A percentile compares a stretch with the other conserved stretches of the same genome.
Evolutionary conservation across 2,888 invertebrate species (phyloP).

Genomic region (Apotomis capreana): DNA sequence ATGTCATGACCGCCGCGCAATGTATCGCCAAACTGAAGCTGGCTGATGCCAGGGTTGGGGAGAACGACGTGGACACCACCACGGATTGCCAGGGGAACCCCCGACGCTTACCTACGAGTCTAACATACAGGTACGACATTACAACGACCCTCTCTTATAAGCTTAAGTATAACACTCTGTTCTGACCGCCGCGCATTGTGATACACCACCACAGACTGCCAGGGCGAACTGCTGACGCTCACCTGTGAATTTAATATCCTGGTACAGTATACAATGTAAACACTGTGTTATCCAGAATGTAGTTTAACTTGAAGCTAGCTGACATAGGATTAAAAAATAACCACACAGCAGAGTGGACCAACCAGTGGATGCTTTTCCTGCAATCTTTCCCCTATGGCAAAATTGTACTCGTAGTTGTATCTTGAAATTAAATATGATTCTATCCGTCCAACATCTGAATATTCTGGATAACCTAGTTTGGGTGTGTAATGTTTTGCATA

Average conservation of each 20-base stretch:
- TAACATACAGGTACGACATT: conserved; percentile 3
- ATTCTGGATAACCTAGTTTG: no score
- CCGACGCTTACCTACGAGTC: conserved; percentile 40
- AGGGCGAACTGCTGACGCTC: conserved; percentile 28
- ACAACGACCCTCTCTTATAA: no score
- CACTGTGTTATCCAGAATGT: neutral
- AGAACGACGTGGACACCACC: conserved; percentile 57
- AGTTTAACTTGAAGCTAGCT: neutral
- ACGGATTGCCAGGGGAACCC: conserved; percentile 56
- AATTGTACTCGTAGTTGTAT: no score
- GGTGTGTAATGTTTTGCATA: no score
- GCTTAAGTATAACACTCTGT: no score
- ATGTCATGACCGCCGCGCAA: conserved; percentile 74
- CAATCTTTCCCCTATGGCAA: no score
- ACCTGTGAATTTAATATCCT: neutral
- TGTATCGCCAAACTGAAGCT: conserved; percentile 58
- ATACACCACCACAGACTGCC: conserved; percentile 57
- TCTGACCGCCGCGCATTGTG: no score
- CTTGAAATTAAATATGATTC: no score
- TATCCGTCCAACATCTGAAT: no score
- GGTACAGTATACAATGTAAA: neutral
- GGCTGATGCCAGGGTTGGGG: conserved; percentile 67
- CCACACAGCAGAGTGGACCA: no score
- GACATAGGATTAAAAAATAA: no score
- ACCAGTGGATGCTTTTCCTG: no score